phyloP scores from a whole-genome alignment of 2,797 vertebrate species.

The Arrhamphus sclerolepis region DNA sequence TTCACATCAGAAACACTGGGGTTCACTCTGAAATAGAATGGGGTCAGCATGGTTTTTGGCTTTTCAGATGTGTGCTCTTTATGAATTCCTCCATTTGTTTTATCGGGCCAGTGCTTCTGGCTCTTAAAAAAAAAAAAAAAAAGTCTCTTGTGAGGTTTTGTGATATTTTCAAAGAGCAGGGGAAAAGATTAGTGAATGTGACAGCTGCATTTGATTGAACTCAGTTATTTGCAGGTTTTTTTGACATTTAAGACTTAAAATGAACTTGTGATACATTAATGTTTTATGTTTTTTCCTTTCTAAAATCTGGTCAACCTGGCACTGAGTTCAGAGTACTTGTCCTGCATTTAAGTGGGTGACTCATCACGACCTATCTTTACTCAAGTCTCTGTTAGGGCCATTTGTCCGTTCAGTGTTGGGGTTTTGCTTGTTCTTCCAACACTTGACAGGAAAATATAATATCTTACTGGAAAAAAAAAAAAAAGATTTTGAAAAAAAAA shows the following conservation, averaged over 20 bases:
- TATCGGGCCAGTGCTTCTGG: constrained; percentile 30
- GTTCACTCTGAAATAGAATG: constrained; percentile 37
- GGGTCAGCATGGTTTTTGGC: constrained; percentile 30
- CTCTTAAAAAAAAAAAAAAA: constrained; percentile 17
- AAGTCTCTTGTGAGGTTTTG: constrained; percentile 15
- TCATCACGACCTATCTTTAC: constrained; percentile 67
- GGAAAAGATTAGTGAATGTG: constrained; percentile 43
- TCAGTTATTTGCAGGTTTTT: constrained; percentile 28
- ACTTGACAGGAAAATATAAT: constrained; percentile 64
- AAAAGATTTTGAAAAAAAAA: constrained; percentile 36
- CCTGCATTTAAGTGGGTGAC: constrained; percentile 36
- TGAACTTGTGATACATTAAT: constrained; percentile 32
- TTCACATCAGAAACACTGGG: constrained; percentile 37
- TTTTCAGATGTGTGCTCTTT: constrained; percentile 38
- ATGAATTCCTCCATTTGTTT: constrained; percentile 49
- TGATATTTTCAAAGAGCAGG: constrained; percentile 17
- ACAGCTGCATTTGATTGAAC: constrained; percentile 37
- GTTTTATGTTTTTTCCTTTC: constrained; percentile 36
- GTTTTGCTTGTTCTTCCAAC: constrained; percentile 61
- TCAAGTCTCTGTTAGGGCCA: constrained; percentile 37
- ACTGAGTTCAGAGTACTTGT: constrained; percentile 36
- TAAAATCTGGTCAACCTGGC: constrained; percentile 55
- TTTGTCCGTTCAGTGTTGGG: constrained; percentile 55
- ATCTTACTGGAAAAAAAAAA: constrained; percentile 64
- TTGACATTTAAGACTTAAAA: constrained; percentile 45